phyloP scores from a whole-genome alignment of 1,140 invertebrate species.

The Drosophila ficusphila region DNA sequence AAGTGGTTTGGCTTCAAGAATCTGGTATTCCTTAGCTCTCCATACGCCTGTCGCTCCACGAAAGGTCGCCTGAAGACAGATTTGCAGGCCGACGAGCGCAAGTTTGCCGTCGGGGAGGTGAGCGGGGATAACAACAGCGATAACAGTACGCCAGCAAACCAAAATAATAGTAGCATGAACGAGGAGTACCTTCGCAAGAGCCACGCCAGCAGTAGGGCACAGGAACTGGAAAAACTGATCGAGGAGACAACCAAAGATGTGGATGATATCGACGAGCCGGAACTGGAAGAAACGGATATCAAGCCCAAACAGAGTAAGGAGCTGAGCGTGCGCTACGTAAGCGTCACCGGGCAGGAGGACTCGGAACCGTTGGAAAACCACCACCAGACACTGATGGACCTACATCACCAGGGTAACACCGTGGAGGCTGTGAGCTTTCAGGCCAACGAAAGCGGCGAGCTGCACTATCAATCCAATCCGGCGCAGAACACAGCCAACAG shows the following conservation, averaged over 20 bases:
- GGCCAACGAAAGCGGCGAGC: conserved; percentile 65
- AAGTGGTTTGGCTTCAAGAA: conserved; percentile 84
- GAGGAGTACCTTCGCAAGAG: conserved; percentile 69
- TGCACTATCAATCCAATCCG: conserved; percentile 59
- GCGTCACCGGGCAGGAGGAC: conserved; percentile 51
- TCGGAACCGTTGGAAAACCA: conserved; percentile 50
- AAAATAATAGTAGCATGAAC: conserved; percentile 48
- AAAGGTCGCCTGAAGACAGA: conserved; percentile 72
- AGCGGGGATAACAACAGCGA: conserved; percentile 31
- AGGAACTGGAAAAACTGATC: conserved; percentile 78
- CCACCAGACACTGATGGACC: conserved; percentile 55
- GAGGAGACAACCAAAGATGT: conserved; percentile 84
- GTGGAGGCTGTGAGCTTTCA: conserved; percentile 69
- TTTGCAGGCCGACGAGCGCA: conserved; percentile 63
- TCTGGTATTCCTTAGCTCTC: conserved; percentile 76
- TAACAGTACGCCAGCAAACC: conserved; percentile 21
- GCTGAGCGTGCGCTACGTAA: conserved; percentile 47
- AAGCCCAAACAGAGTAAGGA: conserved; percentile 70
- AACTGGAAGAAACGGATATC: conserved; percentile 56
- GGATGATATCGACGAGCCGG: conserved; percentile 72
- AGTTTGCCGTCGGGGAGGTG: conserved; percentile 68
- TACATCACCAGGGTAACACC: conserved; percentile 45
- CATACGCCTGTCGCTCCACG: conserved; percentile 73
- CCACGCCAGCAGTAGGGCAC: conserved; percentile 59
- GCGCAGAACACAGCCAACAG: conserved; percentile 23